Base-by-base conservation (phyloP, 2,113 vertebrate genomes). In the Tiliqua scincoides region DNA sequence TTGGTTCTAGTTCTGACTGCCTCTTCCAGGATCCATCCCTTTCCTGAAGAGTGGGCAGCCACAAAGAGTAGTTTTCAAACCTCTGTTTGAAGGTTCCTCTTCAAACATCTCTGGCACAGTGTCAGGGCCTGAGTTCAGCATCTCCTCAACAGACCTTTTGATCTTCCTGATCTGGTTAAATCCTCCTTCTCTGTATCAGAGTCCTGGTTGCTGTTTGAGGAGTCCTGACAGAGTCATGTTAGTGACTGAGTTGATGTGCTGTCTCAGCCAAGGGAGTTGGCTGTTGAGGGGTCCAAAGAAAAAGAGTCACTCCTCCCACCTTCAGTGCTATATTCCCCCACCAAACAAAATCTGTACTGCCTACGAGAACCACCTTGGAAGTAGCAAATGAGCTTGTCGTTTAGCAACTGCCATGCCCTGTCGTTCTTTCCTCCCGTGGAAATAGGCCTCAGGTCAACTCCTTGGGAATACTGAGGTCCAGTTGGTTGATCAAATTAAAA, bases 401-500 rank as follows among this genome's bases (percentile, higher is more conserved):
- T 61, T 86, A 63, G 78, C 70, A 81, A 63, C 78, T 12, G 59
- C 23, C 17, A 6, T 81, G 40, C 23, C 6, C 40, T 30, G 59
- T 21, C 3, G n/a, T 63, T 48, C 15, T 81, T 52, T 57, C 40
- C 70, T 74, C 70, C 59, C 70, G 27, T 52, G 27, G 59, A 74
- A 17, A 54, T 1, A 65, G 37, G 59, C 78, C 70, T 40, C 78
- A 54, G 73, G 70, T 30, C 65, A 85, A 10, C 15, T 32, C 35
- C 61, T 65, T 54, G 32, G 74, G 48, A 43, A 80, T 63, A 63
- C n/a, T 20, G 59, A 63, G 70, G 71, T 63, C 70, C 85, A 86
- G 77, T 57, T 62, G 40, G 57, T 65, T 86, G 68, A 86, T 86
- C 68, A 81, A 74, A 86, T 86, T 86, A 86, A 86, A 86, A 86